Evolutionary conservation across 2,888 invertebrate species (phyloP), one percentile per base, ranked within the genome.

Genomic region (Morpho helenor): DNA sequence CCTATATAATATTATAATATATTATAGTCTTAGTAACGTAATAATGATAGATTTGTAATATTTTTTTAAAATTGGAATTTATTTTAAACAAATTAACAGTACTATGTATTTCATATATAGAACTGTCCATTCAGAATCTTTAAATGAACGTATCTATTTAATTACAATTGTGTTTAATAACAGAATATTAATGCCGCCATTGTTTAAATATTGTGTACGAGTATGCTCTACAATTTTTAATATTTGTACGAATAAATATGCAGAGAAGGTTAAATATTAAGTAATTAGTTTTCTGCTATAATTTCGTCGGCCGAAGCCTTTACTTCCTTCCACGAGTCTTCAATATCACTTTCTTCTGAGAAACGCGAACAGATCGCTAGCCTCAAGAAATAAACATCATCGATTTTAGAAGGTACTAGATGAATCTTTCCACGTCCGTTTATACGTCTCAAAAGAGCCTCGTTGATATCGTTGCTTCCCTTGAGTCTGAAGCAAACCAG

Each of bases 401-500:
- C 93, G 60, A 98, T 95, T 83, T 96, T 96, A 0, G 98, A 95
- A 0, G 99, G 98, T 10, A 98, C 98, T 74, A 99, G 91, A 79
- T 98, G 98, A 65, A 99, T 97, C 68, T 96, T 94, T 5, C 98
- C 97, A 56, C 96, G 94, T 0, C 95, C 96, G 78, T 98, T 98
- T 61, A 99, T 95, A 57, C 93, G 93, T 75, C 96, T 96, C 64
- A 98, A 82, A 1, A 98, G 85, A 3, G 91, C 89, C 79, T 98
- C 97, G 74, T 96, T 98, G 3, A 93, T 70, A 65, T 96, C 96
- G 77, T 98, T 98, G 0, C 92, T 86, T 7, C 94, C 96, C 91
- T 98, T 98, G 9, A 99, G 82, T 68, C 98, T 92, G 90, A 99
- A 99, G 87, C 99, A 99, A 42, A 99, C 98, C 10, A 99, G 92